These are phyloP conservation scores for mouse (Mus musculus) DNA, from an alignment of 2,113 vertebrate species.

Conservation along the genomic window GRCm39 chr17:91964501-91965000, in stretches of 20 bases:
- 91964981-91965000: constrained; percentile 41
- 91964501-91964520: neutral
- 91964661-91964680: constrained; percentile 18
- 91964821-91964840: accelerated
- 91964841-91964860: neutral
- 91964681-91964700: neutral
- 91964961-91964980: constrained; percentile 61
- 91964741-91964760: constrained; percentile 7
- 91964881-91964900: neutral
- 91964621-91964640: neutral
- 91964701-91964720: neutral
- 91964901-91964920: constrained; percentile 54
- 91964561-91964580: neutral
- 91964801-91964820: neutral
- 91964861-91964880: neutral
- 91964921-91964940: constrained; percentile 33
- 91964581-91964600: neutral
- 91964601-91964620: neutral
- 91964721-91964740: neutral
- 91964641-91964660: neutral
- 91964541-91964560: neutral
- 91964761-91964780: constrained; percentile 14
- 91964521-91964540: neutral
- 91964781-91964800: neutral
- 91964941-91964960: constrained; percentile 20